Evolutionary conservation across 2,888 invertebrate species (phyloP), one percentile per base, ranked within the genome.

Genomic region (Arrhopalites spinosus): DNA sequence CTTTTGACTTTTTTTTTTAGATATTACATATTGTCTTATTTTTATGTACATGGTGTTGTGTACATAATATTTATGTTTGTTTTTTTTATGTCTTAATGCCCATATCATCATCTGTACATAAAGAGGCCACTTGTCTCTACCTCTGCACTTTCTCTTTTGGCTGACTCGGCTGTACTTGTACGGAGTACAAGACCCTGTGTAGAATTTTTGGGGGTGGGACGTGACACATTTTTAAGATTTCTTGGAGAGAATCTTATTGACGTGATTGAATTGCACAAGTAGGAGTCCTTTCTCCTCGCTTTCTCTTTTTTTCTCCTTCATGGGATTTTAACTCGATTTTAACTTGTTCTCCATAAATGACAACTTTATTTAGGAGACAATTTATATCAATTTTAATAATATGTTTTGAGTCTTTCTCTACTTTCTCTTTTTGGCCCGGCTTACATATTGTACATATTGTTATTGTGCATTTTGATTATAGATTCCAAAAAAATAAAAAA

Each of bases 181-280:
- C n/a, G n/a, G n/a, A n/a, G n/a, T n/a, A n/a, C n/a, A n/a, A n/a
- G n/a, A n/a, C n/a, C n/a, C 50, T 15, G 7, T 59, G 5, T 59
- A 25, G 59, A 25, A 59, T 59, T 23, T 27, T 23, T 23, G 2
- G 17, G 2, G 59, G 20, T 23, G 2, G 59, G 25, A 59, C 59
- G 59, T 59, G 50, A 50, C 50, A 50, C 50, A n/a, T 50, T 50
- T 50, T 36, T 36, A 3, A 36, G 36, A 36, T 36, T 36, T 36
- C 36, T 50, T 50, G 3, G 50, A 50, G 50, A 50, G 50, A 50
- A 50, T 50, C 50, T 50, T n/a, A 50, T 50, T n/a, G 50, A 50
- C 50, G n/a, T 50, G 50, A 50, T 50, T 50, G 50, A 50, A 50
- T 50, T 50, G 50, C 50, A 50, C 50, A 50, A 50, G 50, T 50